Conservation (phyloP, 2,888 invertebrate species). For the Microplitis deprimator region DNA sequence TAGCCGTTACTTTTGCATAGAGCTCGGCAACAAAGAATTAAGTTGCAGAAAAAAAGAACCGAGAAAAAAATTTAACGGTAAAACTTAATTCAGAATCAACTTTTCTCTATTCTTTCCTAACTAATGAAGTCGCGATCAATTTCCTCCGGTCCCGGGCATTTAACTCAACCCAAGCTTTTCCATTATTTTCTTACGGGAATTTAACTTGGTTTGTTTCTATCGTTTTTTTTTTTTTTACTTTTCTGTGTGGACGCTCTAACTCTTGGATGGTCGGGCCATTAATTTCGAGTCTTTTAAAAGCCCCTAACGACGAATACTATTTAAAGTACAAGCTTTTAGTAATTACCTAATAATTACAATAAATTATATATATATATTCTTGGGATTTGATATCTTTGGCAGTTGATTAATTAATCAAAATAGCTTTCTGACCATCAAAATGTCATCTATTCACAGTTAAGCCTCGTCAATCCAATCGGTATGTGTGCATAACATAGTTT, state of each 20-base stretch:
- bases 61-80: conserved; percentile 14
- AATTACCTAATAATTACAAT: conserved; percentile 26
- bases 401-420: conserved; percentile 24
- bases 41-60: background rate
- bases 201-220: conserved; percentile 32
- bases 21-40: background rate
- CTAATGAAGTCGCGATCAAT: conserved; percentile 34
- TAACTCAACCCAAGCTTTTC: conserved; percentile 25
- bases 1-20: background rate
- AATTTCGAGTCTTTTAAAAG: conserved; percentile 34
- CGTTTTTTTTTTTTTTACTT: conserved; percentile 24
- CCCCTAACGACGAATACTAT: conserved; percentile 8
- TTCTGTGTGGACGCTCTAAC: conserved; percentile 12
- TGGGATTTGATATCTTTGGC: conserved; percentile 11
- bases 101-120: conserved; percentile 20
- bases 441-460: conserved; percentile 32
- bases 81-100: conserved; percentile 29
- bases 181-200: conserved; percentile 34
- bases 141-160: conserved; percentile 22
- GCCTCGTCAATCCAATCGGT: conserved; percentile 13
- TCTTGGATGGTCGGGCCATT: conserved; percentile 10
- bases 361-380: conserved; percentile 17
- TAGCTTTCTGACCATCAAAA: conserved; percentile 17
- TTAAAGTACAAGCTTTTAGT: background rate
- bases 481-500: conserved; percentile 39